Evolutionary conservation across 1,140 invertebrate genomes (phyloP).

Genomic region (Scaptomyza montana): DNA sequence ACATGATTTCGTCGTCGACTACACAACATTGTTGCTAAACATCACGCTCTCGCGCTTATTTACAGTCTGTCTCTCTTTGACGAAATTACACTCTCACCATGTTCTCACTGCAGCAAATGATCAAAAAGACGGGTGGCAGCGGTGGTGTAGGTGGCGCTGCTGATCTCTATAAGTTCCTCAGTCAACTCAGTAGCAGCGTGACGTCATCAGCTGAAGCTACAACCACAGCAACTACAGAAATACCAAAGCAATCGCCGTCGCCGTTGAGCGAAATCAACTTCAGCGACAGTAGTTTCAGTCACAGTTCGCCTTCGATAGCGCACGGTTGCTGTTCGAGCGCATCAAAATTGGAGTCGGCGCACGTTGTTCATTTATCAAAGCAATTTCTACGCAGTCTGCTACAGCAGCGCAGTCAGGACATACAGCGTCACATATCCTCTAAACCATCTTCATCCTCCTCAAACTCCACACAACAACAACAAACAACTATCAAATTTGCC

Average conservation of each 20-base stretch:
- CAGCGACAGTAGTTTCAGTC: constrained; percentile 51
- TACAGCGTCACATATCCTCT: constrained; percentile 66
- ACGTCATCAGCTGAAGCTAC: constrained; percentile 50
- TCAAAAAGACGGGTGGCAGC: constrained; percentile 59
- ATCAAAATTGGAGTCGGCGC: constrained; percentile 63
- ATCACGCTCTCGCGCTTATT: constrained; percentile 44
- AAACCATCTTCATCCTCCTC: constrained; percentile 54
- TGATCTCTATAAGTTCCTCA: constrained; percentile 50
- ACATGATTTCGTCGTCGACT: constrained; percentile 53
- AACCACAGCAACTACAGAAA: constrained; percentile 41
- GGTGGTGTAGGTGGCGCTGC: constrained; percentile 23
- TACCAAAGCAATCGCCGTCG: constrained; percentile 50
- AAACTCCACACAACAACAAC: constrained; percentile 36
- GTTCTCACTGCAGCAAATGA: constrained; percentile 76
- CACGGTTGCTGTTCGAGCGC: constrained; percentile 65
- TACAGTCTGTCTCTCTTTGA: neutral
- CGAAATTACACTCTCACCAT: constrained; percentile 31
- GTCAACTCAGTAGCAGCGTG: constrained; percentile 43
- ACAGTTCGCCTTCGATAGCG: constrained; percentile 53
- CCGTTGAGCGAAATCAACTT: constrained; percentile 57
- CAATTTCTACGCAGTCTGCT: constrained; percentile 63
- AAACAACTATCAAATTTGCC: constrained; percentile 68
- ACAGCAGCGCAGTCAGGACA: constrained; percentile 59
- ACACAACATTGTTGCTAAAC: constrained; percentile 55
- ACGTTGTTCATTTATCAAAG: constrained; percentile 51